These are phyloP conservation scores for Zaprionus bogoriensis DNA, from an alignment of 2,888 invertebrate genomes.

Conservation along the genomic window DNA sequence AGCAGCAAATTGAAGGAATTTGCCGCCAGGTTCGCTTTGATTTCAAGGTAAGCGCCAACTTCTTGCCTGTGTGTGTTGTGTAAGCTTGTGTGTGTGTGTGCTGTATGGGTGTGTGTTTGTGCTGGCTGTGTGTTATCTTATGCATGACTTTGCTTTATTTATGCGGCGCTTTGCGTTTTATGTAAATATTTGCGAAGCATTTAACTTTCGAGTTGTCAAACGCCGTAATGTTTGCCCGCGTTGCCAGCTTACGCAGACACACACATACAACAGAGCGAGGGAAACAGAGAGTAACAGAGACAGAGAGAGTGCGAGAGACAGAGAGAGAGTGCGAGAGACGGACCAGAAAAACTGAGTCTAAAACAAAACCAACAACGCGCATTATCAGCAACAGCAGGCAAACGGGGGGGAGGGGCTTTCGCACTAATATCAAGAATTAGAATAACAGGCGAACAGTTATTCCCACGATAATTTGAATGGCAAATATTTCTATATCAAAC, in stretches of 20 bases:
- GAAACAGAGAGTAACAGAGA: not conserved
- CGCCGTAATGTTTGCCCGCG: conserved; percentile 22
- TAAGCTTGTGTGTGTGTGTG: conserved; percentile 5
- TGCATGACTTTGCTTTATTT: conserved; percentile 63
- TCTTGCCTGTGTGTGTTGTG: not conserved
- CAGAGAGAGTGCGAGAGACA: not conserved
- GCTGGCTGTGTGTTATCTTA: conserved; percentile 44
- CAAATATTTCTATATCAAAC: conserved; percentile 74
- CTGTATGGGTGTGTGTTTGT: conserved; percentile 12
- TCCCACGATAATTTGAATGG: conserved; percentile 71
- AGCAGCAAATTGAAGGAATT: not conserved
- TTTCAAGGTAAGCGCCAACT: not conserved
- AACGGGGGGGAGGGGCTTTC: not conserved
- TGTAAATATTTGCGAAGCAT: conserved; percentile 74
- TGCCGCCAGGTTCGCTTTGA: conserved; percentile 5
- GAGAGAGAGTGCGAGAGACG: conserved; percentile 1
- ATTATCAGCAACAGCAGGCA: conserved; percentile 33
- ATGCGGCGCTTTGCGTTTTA: conserved; percentile 49
- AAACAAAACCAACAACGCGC: conserved; percentile 30
- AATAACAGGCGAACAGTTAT: conserved; percentile 46
- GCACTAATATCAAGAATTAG: conserved; percentile 42
- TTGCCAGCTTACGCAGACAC: conserved; percentile 41
- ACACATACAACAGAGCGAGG: not conserved
- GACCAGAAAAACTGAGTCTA: conserved; percentile 12
- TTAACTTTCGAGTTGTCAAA: conserved; percentile 48